A percentile compares a stretch with the other conserved stretches of the same genome.
phyloP scores from a whole-genome alignment of 2,888 invertebrate genomes.

The Trichacis sp. region DNA sequence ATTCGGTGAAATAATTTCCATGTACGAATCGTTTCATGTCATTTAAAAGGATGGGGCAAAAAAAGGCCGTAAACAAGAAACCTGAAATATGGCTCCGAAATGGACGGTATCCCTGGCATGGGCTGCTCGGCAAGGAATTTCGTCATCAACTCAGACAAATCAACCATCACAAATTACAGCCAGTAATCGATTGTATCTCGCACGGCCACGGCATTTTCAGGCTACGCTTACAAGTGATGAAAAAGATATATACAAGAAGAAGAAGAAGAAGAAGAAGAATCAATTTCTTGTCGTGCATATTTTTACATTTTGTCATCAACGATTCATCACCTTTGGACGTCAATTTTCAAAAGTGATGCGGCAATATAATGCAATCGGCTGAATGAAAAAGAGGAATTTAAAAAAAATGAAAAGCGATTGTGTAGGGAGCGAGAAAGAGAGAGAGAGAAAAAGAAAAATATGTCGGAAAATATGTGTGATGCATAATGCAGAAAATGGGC shows the following conservation, averaged over 20 bases:
- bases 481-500: no score
- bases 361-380: no score
- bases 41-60: neutral
- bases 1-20: slow-evolving; percentile 1
- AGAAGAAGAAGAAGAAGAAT: no score
- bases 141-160: slow-evolving; percentile 34
- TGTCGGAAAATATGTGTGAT: no score
- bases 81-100: slow-evolving; percentile 36
- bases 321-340: neutral
- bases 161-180: slow-evolving; percentile 29
- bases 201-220: slow-evolving; percentile 19
- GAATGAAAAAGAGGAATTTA: no score
- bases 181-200: slow-evolving; percentile 33
- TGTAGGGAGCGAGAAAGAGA: no score
- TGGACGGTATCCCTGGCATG: slow-evolving; percentile 27
- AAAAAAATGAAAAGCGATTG: no score
- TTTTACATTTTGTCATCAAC: neutral
- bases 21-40: neutral
- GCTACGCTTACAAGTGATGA: slow-evolving; percentile 28
- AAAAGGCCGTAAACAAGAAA: slow-evolving; percentile 15
- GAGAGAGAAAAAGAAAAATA: no score
- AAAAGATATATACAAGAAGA: no score
- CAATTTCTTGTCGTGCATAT: slow-evolving; percentile 1
- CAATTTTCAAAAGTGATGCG: neutral
- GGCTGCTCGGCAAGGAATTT: slow-evolving; percentile 35